Conservation (phyloP, 2,888 invertebrate genomes). For the Ptilodon capucinus region DNA sequence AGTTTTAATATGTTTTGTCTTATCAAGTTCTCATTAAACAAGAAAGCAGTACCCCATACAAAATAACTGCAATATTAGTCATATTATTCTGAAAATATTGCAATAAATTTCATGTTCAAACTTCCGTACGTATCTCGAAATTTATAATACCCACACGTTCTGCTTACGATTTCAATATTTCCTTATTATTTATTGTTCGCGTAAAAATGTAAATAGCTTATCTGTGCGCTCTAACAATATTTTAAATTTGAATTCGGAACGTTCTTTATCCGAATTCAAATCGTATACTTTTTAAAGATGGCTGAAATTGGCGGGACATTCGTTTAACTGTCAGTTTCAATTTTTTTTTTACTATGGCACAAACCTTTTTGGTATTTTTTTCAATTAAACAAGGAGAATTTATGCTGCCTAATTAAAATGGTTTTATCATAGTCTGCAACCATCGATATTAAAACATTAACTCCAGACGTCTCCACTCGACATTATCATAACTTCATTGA, state of each 20-base stretch:
- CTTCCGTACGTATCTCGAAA: not conserved
- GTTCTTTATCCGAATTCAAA: not conserved
- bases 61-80: not conserved
- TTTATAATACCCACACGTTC: not conserved
- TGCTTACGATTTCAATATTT: not conserved
- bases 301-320: not conserved
- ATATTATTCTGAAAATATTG: not conserved
- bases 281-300: not conserved
- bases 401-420: too few species aligned
- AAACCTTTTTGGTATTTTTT: too few species aligned
- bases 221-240: not conserved
- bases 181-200: not conserved
- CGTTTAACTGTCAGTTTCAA: not conserved
- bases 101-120: not conserved
- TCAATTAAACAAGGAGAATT: too few species aligned
- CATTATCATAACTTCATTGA: not conserved
- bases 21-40: too few species aligned
- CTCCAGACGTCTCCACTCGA: not conserved
- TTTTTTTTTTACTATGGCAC: not conserved
- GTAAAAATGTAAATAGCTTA: not conserved
- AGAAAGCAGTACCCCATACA: too few species aligned
- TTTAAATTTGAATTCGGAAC: not conserved
- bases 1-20: too few species aligned
- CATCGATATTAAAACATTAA: not conserved
- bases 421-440: too few species aligned